Evolutionary conservation across 1,140 invertebrate species (phyloP).

Genomic region (Arctopsyche grandis): DNA sequence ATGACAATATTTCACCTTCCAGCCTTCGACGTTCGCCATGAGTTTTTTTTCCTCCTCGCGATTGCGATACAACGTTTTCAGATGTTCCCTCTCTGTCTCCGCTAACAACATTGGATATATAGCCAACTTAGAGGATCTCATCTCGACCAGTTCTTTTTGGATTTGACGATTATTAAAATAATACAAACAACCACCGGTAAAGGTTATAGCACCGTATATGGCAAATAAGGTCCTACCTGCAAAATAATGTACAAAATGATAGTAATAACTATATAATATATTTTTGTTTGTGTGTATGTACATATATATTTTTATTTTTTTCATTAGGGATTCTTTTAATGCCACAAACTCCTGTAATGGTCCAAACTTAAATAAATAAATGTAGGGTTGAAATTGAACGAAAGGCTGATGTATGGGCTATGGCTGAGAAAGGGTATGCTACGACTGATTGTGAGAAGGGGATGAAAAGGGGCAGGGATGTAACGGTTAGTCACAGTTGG

Average conservation of each 20-base stretch:
- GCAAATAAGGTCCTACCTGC: constrained; percentile 70
- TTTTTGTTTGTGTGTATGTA: no score
- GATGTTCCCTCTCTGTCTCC: constrained; percentile 82
- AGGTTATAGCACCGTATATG: constrained; percentile 71
- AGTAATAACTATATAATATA: no score
- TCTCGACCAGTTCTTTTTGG: constrained; percentile 73
- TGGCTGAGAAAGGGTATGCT: no score
- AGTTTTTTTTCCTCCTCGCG: constrained; percentile 85
- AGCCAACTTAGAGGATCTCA: constrained; percentile 77
- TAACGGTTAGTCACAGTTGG: no score
- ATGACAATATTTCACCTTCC: constrained; percentile 69
- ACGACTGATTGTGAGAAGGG: no score
- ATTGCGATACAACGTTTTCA: constrained; percentile 84
- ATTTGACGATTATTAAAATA: constrained; percentile 64
- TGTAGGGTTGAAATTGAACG: no score
- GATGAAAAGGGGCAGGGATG: no score
- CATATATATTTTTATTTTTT: no score
- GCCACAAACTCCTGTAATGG: no score
- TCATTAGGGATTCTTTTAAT: no score
- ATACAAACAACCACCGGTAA: constrained; percentile 69
- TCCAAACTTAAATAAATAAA: no score
- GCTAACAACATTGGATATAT: constrained; percentile 80
- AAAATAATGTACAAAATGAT: constrained; percentile 30
- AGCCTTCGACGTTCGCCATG: constrained; percentile 89
- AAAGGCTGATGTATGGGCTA: no score